These are phyloP conservation scores for Sphaeridia pumilis DNA, from an alignment of 2,888 invertebrate genomes.

Conservation along the genomic window DNA sequence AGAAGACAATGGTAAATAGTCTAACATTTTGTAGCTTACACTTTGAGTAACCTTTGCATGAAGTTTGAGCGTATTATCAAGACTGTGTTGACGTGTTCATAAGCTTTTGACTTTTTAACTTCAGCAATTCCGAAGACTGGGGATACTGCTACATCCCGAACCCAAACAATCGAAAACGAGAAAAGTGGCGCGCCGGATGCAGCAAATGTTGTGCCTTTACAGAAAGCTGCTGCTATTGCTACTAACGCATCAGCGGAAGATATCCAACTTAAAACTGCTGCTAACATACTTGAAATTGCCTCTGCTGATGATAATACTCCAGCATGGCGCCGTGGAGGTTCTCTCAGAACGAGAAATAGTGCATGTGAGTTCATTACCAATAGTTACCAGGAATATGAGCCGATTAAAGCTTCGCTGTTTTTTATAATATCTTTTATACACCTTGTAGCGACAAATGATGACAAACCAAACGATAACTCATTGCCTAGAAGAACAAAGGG, in stretches of 20 bases:
- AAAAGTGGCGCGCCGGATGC: no score
- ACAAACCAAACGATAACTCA: conserved; percentile 23
- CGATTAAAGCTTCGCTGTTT: no score
- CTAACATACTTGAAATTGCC: conserved; percentile 5
- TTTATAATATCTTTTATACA: no score
- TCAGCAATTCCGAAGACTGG: neutral
- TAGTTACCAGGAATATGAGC: no score
- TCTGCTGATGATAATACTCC: conserved; percentile 13
- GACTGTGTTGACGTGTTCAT: neutral
- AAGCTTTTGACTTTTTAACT: neutral
- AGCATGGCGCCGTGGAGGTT: conserved; percentile 54
- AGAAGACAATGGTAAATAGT: neutral
- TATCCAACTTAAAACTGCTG: neutral
- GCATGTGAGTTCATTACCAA: conserved; percentile 16
- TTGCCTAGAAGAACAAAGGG: conserved; percentile 30
- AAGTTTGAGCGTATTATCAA: neutral
- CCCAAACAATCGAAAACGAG: no score
- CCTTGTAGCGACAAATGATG: conserved; percentile 17
- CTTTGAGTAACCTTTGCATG: neutral
- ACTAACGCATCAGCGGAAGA: neutral
- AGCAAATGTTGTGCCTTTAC: no score
- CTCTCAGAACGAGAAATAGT: conserved; percentile 43
- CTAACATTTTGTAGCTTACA: neutral
- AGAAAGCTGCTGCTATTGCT: no score
- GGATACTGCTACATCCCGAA: neutral